Evolutionary conservation across 1,140 invertebrate species (phyloP).

Genomic region (Drosophila watanabei): DNA sequence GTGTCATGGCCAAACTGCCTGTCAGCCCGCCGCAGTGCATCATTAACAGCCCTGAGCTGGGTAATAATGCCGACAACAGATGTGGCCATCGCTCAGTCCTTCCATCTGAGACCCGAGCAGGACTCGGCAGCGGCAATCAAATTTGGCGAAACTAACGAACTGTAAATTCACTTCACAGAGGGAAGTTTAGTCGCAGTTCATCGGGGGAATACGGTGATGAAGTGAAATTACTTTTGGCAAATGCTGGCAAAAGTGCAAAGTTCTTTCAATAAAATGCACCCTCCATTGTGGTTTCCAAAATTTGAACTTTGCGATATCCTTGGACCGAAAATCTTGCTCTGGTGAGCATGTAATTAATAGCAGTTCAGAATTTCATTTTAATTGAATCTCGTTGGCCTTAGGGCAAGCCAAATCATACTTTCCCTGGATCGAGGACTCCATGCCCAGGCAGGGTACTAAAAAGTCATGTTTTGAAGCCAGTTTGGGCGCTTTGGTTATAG

Average conservation of each 20-base stretch:
- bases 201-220: neutral
- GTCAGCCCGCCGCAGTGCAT: conserved; percentile 47
- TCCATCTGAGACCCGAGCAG: conserved; percentile 12
- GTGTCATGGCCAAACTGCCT: conserved; percentile 44
- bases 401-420: neutral
- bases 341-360: neutral
- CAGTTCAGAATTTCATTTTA: neutral
- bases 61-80: conserved; percentile 58
- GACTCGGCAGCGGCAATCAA: conserved; percentile 21
- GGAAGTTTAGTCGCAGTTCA: conserved; percentile 11
- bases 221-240: conserved; percentile 16
- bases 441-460: conserved; percentile 18
- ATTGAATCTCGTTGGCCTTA: neutral
- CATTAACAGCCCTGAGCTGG: conserved; percentile 59
- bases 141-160: conserved; percentile 48
- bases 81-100: conserved; percentile 49
- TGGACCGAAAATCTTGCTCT: neutral
- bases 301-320: neutral
- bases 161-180: conserved; percentile 41
- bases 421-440: neutral
- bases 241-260: neutral
- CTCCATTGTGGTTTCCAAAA: neutral
- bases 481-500: conserved; percentile 36
- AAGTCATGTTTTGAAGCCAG: conserved; percentile 26
- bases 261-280: neutral